Percentiles rank a stretch among this genome's conserved stretches.
These are phyloP conservation scores for Myotis vivesi DNA, from an alignment of 2,797 vertebrate species.

Conservation along the genomic window DNA sequence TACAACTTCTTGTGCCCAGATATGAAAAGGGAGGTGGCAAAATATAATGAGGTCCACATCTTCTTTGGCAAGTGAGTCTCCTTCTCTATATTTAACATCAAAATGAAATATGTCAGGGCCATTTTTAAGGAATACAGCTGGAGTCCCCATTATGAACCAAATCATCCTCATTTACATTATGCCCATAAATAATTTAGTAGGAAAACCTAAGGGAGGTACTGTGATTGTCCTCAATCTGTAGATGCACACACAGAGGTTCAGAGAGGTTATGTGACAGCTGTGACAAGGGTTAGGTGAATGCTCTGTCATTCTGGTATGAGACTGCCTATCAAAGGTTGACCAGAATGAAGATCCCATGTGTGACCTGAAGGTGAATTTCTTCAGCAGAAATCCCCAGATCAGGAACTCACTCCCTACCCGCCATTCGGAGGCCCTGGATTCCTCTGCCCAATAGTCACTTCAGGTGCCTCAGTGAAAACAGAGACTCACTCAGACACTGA, in stretches of 20 bases:
- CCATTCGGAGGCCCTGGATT: not conserved
- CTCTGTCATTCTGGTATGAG: not conserved
- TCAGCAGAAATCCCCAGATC: not conserved
- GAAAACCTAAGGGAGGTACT: not conserved
- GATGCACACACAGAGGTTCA: not conserved
- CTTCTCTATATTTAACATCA: not conserved
- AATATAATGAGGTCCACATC: not conserved
- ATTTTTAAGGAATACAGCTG: not conserved
- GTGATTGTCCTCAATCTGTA: rapidly evolving
- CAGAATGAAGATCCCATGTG: not conserved
- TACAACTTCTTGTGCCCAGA: not conserved
- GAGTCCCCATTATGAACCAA: not conserved
- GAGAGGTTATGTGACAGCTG: not conserved
- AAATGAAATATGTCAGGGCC: not conserved
- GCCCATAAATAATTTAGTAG: not conserved
- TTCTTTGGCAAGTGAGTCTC: not conserved
- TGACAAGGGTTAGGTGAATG: not conserved
- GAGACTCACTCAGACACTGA: not conserved
- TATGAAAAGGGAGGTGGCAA: not conserved
- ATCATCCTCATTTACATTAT: not conserved
- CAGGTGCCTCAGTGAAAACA: not conserved
- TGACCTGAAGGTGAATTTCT: not conserved
- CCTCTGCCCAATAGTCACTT: not conserved
- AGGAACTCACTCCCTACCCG: not conserved
- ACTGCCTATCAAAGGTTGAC: not conserved